Percentiles rank a stretch among this genome's conserved stretches.
phyloP scores from a whole-genome alignment of 2,888 invertebrate species.

The Agonopterix arenella region DNA sequence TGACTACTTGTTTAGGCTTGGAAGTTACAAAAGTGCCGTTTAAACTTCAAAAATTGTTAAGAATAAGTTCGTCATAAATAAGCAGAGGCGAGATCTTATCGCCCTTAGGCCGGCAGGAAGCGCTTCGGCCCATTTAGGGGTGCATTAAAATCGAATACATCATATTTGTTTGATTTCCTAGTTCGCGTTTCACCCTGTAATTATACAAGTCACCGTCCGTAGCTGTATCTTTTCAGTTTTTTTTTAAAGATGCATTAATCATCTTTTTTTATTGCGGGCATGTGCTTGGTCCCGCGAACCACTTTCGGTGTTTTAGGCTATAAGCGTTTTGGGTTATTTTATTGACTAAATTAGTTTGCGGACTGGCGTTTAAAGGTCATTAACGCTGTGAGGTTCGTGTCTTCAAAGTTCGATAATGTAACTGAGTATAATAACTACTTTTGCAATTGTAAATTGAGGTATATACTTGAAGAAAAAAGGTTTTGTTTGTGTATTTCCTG shows the following conservation, averaged over 20 bases:
- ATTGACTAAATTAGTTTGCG: conserved; percentile 66
- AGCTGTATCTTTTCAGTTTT: conserved; percentile 66
- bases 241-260: conserved; percentile 71
- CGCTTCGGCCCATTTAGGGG: conserved; percentile 75
- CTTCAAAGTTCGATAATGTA: conserved; percentile 33
- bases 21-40: conserved; percentile 60
- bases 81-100: conserved; percentile 67
- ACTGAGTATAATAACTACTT: conserved; percentile 9
- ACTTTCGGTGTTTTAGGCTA: conserved; percentile 49
- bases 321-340: conserved; percentile 56
- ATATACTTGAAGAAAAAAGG: conserved; percentile 7
- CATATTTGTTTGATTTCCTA: conserved; percentile 79
- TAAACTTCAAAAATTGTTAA: conserved; percentile 38
- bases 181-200: conserved; percentile 74
- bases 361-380: conserved; percentile 60
- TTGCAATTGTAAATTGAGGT: conserved; percentile 43
- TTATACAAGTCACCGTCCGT: conserved; percentile 72
- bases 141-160: conserved; percentile 78
- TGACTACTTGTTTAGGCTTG: conserved; percentile 58
- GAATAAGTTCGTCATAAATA: conserved; percentile 62
- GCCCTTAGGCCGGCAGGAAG: conserved; percentile 61
- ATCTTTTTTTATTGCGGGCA: conserved; percentile 71
- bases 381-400: conserved; percentile 48
- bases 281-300: conserved; percentile 70
- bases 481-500: not conserved